Evolutionary conservation across 1,140 invertebrate species (phyloP), one percentile per base, ranked within the genome.

Genomic region (Acromyrmex heyeri): DNA sequence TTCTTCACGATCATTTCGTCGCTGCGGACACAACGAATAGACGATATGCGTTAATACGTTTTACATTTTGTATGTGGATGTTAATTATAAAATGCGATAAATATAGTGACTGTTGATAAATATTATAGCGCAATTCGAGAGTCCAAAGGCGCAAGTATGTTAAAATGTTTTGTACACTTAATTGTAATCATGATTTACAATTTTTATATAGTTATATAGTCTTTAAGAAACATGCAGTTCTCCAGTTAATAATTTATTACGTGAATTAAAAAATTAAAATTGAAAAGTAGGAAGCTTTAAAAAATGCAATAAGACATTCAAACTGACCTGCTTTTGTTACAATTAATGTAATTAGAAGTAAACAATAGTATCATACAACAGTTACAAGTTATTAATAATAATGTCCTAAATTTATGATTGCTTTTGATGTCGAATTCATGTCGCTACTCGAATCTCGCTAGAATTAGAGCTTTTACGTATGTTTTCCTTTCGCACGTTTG

Each of bases 1-100:
- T 95, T 99, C 98, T 94, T 99, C 98, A 85, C 98, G 96, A 93
- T 99, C 98, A 97, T 98, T 98, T 91, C 97, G 96, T 93, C 97
- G 97, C 97, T 98, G 95, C 69, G 96, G 96, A 92, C 88, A 93
- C 92, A 92, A 91, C 0, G 44, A 27, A 50, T 4, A 24, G 1
- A 55, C 62, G 10, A 4, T 64, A 34, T n/a, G 10, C 48, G 8
- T 14, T 50, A 14, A 50, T 64, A 50, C 50, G 10, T 64, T 6
- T 61, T 62, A 30, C 57, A 72, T 55, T 44, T 44, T 44, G 38
- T 3, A 44, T 44, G 38, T 10, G 2, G 3, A 55, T 53, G 8
- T 30, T 34, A 12, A 10, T 55, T 18, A 34, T 73, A 8, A 73
- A 34, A 3, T 3, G 8, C 18, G 70, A 18, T 55, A 57, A 73